Evolutionary conservation across 2,888 invertebrate species (phyloP), one percentile per base, ranked within the genome.

Genomic region (Caenorhabditis virilis): DNA sequence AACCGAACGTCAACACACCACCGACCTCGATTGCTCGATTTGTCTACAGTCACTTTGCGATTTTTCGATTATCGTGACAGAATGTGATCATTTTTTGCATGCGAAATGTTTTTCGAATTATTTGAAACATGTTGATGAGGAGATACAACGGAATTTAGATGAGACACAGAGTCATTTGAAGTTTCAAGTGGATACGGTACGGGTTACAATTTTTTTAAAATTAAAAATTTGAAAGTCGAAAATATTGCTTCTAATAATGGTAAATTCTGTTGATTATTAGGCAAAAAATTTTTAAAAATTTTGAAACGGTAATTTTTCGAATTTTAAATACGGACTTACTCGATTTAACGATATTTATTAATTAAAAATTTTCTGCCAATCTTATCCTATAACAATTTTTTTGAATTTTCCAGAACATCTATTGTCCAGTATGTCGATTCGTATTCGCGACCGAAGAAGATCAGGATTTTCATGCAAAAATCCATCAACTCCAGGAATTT

Each of bases 1-100:
- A 5, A 35, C 36, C 2, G 54, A 58, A 15, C 49, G 54, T 20
- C 57, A 57, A 30, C 54, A 58, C 35, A 16, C 35, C 26, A 15
- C 26, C 7, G 55, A 63, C 18, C 41, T 63, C 38, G 54, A 54
- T 23, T 63, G 63, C n/a, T 58, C 58, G 15, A 54, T 58, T 22
- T 63, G 63, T 23, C 45, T 63, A 13, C 25, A 30, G 0, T 35
- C 26, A 7, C 53, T 63, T 7, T 46, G 43, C 2, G 26, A 39
- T 2, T 42, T 27, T 1, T 42, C 63, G 23, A 58, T 63, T 13
- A 35, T 39, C 16, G 63, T 58, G 2, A 63, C 63, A n/a, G 9
- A 39, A 3, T 63, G 63, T 27, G 58, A 63, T 23, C 63, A 63
- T 38, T 58, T 54, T 25, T 51, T 63, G 45, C 63, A 63, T 27